Evolutionary conservation across 2,797 vertebrate genomes (phyloP).

Genomic region (Acridotheres tristis): DNA sequence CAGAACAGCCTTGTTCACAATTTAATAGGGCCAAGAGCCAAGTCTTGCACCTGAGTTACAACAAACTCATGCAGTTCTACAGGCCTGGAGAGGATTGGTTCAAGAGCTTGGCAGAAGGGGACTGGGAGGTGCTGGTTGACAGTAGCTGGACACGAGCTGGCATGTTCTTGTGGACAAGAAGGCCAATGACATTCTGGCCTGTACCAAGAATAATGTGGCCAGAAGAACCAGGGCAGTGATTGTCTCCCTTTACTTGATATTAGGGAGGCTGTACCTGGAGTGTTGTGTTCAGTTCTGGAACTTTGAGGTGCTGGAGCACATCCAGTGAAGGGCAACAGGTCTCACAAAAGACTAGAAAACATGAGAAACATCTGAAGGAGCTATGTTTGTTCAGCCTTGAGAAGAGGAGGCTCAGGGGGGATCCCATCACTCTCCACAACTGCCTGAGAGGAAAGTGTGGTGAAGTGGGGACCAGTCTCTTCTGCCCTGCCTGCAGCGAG

Average conservation of each 20-base stretch:
- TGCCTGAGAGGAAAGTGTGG: neutral
- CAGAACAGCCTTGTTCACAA: accelerated
- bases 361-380: neutral
- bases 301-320: neutral
- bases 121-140: neutral
- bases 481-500: neutral
- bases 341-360: neutral
- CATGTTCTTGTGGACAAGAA: neutral
- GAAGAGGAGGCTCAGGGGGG: neutral
- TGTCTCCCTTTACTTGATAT: too few species aligned
- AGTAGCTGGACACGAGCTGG: neutral
- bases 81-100: neutral
- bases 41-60: neutral
- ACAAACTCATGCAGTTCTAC: neutral
- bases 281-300: neutral
- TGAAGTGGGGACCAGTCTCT: neutral
- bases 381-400: accelerated
- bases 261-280: neutral
- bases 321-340: neutral
- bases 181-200: neutral
- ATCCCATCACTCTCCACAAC: neutral
- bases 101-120: neutral
- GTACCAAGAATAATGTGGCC: neutral
- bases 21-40: neutral
- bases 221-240: neutral